Evolutionary conservation across 2,888 invertebrate genomes (phyloP).

Genomic region (Sphaerophoria rueppellii): DNA sequence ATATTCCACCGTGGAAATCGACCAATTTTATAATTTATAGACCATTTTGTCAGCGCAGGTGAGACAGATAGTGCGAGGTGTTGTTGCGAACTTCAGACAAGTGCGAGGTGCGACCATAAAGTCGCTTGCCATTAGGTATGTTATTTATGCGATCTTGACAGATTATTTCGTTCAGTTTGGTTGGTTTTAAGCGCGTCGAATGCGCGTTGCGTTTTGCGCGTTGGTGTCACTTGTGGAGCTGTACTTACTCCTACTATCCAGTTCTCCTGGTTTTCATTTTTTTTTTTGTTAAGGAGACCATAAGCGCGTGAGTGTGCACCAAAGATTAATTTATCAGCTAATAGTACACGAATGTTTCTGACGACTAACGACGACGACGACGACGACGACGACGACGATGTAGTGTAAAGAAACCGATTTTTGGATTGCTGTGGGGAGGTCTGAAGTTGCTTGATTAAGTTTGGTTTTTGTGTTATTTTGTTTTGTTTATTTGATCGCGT

Average conservation of each 20-base stretch:
- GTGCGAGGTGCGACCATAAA: constrained; percentile 48
- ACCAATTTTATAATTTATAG: constrained; percentile 69
- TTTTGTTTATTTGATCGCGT: constrained; percentile 62
- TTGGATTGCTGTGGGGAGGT: constrained; percentile 31
- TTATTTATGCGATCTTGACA: constrained; percentile 74
- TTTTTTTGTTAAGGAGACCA: constrained; percentile 73
- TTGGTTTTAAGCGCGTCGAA: constrained; percentile 51
- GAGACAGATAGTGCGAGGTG: constrained; percentile 8
- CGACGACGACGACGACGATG: neutral
- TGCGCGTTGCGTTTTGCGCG: constrained; percentile 43
- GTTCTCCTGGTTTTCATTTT: constrained; percentile 60
- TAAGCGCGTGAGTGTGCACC: constrained; percentile 69
- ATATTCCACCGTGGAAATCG: constrained; percentile 57
- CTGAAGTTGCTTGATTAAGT: constrained; percentile 24
- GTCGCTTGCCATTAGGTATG: constrained; percentile 72
- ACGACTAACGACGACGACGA: constrained; percentile 1
- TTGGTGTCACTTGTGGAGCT: constrained; percentile 59
- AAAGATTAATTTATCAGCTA: constrained; percentile 73
- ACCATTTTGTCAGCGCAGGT: constrained; percentile 56
- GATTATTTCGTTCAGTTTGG: constrained; percentile 73
- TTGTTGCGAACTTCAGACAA: neutral
- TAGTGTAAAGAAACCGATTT: neutral
- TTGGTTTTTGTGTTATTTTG: neutral
- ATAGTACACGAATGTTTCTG: constrained; percentile 66
- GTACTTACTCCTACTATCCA: constrained; percentile 78